These are phyloP conservation scores for Aphelenchoides fujianensis DNA, from an alignment of 1,140 invertebrate species.

Conservation along the genomic window DNA sequence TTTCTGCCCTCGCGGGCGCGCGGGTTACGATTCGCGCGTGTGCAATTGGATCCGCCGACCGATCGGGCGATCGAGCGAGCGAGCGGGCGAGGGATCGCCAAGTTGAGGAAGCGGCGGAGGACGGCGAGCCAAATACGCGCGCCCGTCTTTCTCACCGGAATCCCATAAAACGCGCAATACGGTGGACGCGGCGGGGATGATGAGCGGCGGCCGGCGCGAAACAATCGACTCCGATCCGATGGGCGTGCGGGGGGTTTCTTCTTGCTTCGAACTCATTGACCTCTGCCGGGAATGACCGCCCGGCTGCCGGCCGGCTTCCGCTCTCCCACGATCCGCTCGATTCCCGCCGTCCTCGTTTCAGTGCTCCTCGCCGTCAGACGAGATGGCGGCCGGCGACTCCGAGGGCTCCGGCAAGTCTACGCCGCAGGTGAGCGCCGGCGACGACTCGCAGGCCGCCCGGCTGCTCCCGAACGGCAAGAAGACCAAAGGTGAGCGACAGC, in stretches of 20 bases:
- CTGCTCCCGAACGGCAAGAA: constrained; percentile 61
- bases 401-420: constrained; percentile 40
- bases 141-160: neutral
- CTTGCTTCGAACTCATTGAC: constrained; percentile 17
- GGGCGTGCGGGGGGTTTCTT: too few relatives aligned
- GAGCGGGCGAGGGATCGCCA: too few relatives aligned
- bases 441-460: neutral
- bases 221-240: neutral
- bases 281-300: too few relatives aligned
- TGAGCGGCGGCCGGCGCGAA: neutral
- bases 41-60: too few relatives aligned
- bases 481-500: constrained; percentile 48
- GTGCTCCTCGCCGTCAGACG: constrained; percentile 29
- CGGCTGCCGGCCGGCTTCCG: too few relatives aligned
- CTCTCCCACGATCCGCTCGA: too few relatives aligned
- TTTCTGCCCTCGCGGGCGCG: too few relatives aligned
- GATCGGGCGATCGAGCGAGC: too few relatives aligned
- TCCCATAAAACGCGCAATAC: neutral
- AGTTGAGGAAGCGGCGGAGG: neutral
- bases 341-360: constrained; percentile 21
- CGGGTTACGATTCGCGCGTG: too few relatives aligned
- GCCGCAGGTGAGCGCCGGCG: neutral
- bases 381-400: constrained; percentile 27
- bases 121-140: neutral
- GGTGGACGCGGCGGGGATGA: neutral